Base-by-base conservation (phyloP, 2,797 vertebrate genomes). In the Nyctibius grandis region DNA sequence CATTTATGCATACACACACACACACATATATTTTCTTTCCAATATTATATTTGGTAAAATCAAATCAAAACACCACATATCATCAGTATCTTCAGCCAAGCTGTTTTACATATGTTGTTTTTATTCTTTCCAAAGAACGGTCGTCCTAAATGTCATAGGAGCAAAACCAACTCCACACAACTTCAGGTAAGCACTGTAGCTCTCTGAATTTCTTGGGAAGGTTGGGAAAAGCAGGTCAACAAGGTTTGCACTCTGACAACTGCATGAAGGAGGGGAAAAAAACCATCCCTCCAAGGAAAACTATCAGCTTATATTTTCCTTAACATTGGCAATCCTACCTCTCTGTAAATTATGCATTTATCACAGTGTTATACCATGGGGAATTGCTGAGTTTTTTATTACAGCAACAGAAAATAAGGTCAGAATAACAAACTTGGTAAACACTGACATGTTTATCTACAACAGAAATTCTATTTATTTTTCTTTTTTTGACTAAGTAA, bases 131-230 rank as follows among this genome's bases (percentile, higher is more conserved):
- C 88, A 65, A 75, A 60, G 89, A 89, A 69, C 75, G 93, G 88
- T 31, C 78, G 57, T n/a, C 45, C 73, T 89, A 91, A 96, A 94
- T 88, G 89, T 88, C 89, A 75, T 2, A 89, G 79, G 63, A 94
- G 70, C 67, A 94, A 85, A 95, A 48, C 50, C 65, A 48, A 34
- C 76, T 95, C 93, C 68, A 76, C 63, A 80, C 65, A 82, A 61
- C 77, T 89, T 91, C 60, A 90, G 93, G 73, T 33, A 91, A 93
- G 44, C 31, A 23, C 54, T 85, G 47, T 19, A 34, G n/a, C 26
- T 44, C 88, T 89, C 77, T 54, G 13, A 44, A 50, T 83, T 85
- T 78, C 90, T 94, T 80, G 42, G 36, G 77, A 51, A 96, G 79
- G 47, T 42, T 74, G 75, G 57, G 75, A 40, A 20, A 72, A 91